Percentiles rank a stretch among this genome's conserved stretches.
Evolutionary conservation across 2,113 vertebrate species (phyloP).

Genomic region (Platanista minor): DNA sequence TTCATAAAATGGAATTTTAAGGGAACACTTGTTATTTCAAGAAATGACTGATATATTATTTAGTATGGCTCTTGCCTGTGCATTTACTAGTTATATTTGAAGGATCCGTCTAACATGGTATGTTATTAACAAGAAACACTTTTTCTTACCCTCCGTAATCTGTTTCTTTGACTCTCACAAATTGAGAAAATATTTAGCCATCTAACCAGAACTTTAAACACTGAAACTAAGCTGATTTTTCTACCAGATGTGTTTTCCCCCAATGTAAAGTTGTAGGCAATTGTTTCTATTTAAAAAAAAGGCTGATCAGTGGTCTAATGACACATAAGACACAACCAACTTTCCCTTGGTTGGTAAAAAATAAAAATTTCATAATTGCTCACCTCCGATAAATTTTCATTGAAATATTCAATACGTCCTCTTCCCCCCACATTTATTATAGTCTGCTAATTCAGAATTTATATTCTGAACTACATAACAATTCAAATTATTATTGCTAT

Average conservation of each 20-base stretch:
- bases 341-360: neutral
- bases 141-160: neutral
- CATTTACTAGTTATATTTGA: slow-evolving; percentile 52
- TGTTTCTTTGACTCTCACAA: neutral
- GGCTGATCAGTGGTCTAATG: neutral
- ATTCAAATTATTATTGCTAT: neutral
- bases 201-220: neutral
- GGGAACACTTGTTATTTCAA: slow-evolving; percentile 69
- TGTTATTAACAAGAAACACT: neutral
- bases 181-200: neutral
- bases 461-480: neutral
- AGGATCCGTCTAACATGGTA: neutral
- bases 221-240: neutral
- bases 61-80: slow-evolving; percentile 6
- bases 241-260: neutral
- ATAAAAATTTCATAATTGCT: neutral
- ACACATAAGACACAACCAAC: neutral
- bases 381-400: neutral
- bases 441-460: neutral
- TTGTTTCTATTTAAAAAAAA: neutral
- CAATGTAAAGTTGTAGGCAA: neutral
- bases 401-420: neutral
- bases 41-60: slow-evolving; percentile 38
- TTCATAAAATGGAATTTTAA: slow-evolving; percentile 73
- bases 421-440: neutral